Evolutionary conservation across 2,888 invertebrate species (phyloP), one percentile per base, ranked within the genome.

Genomic region (Diarsia brunnea): DNA sequence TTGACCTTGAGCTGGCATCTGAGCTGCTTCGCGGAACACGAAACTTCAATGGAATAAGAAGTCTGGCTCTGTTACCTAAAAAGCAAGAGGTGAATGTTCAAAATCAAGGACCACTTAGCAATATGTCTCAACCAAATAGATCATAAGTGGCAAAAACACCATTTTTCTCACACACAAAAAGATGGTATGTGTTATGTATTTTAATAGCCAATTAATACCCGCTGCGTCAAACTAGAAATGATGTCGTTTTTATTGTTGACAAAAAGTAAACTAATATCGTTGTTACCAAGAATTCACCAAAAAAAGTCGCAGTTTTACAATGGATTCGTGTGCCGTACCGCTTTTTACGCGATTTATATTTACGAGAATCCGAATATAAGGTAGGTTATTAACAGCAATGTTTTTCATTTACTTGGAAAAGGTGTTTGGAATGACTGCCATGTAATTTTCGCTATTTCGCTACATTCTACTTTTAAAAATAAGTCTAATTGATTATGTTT

Each of bases 201-300:
- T 65, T 87, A 84, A 81, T 77, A 75, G 71, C 24, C 84, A 80
- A 87, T 87, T 82, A 86, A 78, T 84, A 78, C 86, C 86, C 45
- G 88, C 86, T 88, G 82, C 68, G 86, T 55, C 31, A 58, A 63
- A 74, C 64, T 64, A 82, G 63, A 73, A 66, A 84, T 79, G 66
- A 80, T 14, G 65, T 72, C 51, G 72, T 58, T 86, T 83, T 87
- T 86, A 74, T 65, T 73, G 55, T 61, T 69, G 45, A 58, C 43
- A 81, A 79, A 83, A 83, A 79, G 51, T 67, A 31, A 64, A 55
- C 45, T 75, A 70, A 67, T 24, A 69, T 38, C 38, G 49, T 49
- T 60, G 43, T 38, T 75, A 43, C 67, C 43, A 31, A 67, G 72
- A 82, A 65, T 47, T 27, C 27, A 24, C 11, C 64, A 69, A 75